Base-by-base conservation (phyloP, 2,113 vertebrate genomes). In the Sebastes schlegelii region DNA sequence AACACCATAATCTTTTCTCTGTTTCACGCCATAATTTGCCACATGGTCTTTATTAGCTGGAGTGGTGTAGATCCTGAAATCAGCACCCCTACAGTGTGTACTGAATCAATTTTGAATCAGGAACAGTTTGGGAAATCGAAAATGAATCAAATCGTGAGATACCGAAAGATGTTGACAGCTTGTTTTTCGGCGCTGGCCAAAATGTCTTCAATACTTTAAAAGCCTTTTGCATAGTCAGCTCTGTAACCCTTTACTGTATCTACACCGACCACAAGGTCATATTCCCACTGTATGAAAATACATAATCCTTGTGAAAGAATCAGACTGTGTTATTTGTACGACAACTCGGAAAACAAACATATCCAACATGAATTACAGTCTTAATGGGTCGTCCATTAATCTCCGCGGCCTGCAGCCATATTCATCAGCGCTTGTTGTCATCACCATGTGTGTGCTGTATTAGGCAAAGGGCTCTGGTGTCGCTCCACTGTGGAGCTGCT, bases 401-500 rank as follows among this genome's bases (percentile, higher is more conserved):
- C 86, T 91, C 80, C 71, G 1, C n/a, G 60, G 69, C 73, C 61
- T 16, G 70, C 65, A 58, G 64, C 40, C 54, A 82, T 74, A 81
- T 91, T 89, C 86, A 76, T 82, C 83, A 64, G 8, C 13, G 45
- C 11, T 64, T 67, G 82, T 88, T 89, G 89, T 91, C 90, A 89
- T 89, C 86, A 78, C 87, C 55, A 21, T 85, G 88, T 78, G 88
- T 90, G 87, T 55, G 48, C 77, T 83, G 89, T 83, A 87, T 91
- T 84, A 82, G 81, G 73, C 48, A 1, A 23, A 57, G 79, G 80
- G 87, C 82, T 93, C 90, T 84, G 49, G 86, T 93, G 88, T 91
- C 82, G 43, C 80, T 57, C 51, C 84, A 34, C 85, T 64, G 84
- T 74, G 85, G 86, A 80, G 81, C 78, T 82, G 86, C 84, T 90